phyloP scores from a whole-genome alignment of 2,797 vertebrate genomes.

The Karalla daura region DNA sequence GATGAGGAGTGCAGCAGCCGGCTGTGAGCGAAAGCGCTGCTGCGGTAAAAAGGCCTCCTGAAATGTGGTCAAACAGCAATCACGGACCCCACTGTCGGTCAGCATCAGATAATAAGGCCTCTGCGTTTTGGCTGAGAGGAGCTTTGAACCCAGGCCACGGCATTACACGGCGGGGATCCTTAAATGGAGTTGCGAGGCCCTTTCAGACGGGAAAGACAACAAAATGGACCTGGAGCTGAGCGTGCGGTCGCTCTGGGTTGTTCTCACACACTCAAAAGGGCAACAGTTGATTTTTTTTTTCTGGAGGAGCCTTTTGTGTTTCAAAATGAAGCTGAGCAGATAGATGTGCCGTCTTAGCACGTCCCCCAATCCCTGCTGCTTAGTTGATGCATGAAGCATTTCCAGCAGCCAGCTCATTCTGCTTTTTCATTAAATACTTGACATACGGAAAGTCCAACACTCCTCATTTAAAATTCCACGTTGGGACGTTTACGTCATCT shows the following conservation, averaged over 20 bases:
- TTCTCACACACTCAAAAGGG: constrained; percentile 56
- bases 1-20: constrained; percentile 16
- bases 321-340: constrained; percentile 43
- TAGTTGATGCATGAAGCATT: constrained; percentile 20
- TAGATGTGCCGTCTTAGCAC: constrained; percentile 21
- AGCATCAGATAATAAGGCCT: constrained; percentile 48
- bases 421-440: constrained; percentile 2
- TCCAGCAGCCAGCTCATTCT: constrained; percentile 26
- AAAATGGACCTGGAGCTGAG: neutral
- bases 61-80: constrained; percentile 54
- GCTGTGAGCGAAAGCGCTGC: constrained; percentile 27
- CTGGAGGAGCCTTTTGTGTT: constrained; percentile 35
- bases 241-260: constrained; percentile 47
- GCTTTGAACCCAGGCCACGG: constrained; percentile 32
- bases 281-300: constrained; percentile 30
- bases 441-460: constrained; percentile 1
- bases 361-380: constrained; percentile 22
- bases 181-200: constrained; percentile 42
- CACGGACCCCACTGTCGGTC: constrained; percentile 44
- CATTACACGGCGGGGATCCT: constrained; percentile 51
- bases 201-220: constrained; percentile 40
- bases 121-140: constrained; percentile 12
- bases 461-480: constrained; percentile 15
- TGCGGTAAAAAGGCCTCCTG: constrained; percentile 31
- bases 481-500: neutral